Base-by-base conservation (phyloP, 53 echinoderm and acorn worm genomes). In the Temnopleurus reevesii region DNA sequence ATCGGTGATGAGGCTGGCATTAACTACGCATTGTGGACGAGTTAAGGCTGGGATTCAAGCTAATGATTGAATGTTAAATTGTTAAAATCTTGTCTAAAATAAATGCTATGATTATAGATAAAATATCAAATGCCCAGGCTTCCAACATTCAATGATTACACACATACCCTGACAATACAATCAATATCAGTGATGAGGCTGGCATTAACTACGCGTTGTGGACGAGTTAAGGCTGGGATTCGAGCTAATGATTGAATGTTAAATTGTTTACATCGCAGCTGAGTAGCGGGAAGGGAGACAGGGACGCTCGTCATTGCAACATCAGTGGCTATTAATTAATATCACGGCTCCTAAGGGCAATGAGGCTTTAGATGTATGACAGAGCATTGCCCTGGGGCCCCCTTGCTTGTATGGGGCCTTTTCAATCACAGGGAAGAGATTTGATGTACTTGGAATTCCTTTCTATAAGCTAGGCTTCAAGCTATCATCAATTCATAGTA, bases 191-290 rank as follows among this genome's bases (percentile, higher is more conserved):
- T 41, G 8, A 41, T 38, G 38, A 71, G n/a, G 43, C 5, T 8
- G 38, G 71, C 18, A 71, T 7, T 41, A 0, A 33, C 71, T 38
- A 41, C n/a, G 71, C 41, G 9, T 71, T 41, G 71, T 71, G n/a
- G 36, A 71, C 38, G 21, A 71, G 10, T 15, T 15, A 41, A 38
- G n/a, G 79, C 27, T 77, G 46, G 46, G 79, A 47, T 79, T 47
- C 53, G 5, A 56, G 56, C 33, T 35, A 83, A 83, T 83, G 83
- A 83, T 83, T 55, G 55, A 83, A 83, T 55, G 83, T 36, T 83
- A 35, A 83, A 83, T 55, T 83, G 57, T 56, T 83, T 83, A 83
- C 38, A 83, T 55, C 56, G 36, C 83, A 81, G 83, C 83, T 83
- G 83, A 55, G 83, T 83, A n/a, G 83, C 36, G 51, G 7, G 21